Evolutionary conservation across 2,113 vertebrate genomes (phyloP).

Genomic region (Epinephelus moara): DNA sequence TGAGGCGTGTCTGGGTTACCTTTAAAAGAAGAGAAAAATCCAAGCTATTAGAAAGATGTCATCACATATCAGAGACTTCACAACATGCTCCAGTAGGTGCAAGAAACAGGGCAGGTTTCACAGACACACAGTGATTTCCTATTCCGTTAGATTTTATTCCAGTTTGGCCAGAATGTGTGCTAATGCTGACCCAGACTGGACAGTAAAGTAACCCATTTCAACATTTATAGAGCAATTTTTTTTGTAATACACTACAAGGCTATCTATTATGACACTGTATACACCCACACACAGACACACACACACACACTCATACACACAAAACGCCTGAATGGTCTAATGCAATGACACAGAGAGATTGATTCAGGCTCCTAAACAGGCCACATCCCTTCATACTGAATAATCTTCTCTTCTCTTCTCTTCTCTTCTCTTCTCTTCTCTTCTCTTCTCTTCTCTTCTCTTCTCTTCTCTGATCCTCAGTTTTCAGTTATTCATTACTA

Average conservation of each 20-base stretch:
- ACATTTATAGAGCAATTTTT: constrained; percentile 70
- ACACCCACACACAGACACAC: constrained; percentile 19
- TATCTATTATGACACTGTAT: constrained; percentile 68
- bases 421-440: neutral
- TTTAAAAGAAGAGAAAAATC: neutral
- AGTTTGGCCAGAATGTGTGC: constrained; percentile 24
- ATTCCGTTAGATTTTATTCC: neutral
- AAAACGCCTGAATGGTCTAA: constrained; percentile 76
- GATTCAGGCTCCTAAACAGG: constrained; percentile 80
- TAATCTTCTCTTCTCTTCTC: constrained; percentile 55
- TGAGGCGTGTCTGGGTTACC: neutral
- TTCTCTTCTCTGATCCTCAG: neutral
- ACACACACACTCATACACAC: constrained; percentile 45
- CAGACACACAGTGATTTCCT: neutral
- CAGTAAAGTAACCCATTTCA: constrained; percentile 58
- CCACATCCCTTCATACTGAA: constrained; percentile 76
- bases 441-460: neutral
- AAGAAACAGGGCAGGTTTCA: neutral
- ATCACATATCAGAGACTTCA: neutral
- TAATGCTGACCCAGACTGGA: constrained; percentile 27
- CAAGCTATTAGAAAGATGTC: constrained; percentile 21
- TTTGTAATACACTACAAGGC: constrained; percentile 50
- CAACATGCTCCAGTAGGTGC: neutral
- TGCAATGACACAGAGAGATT: constrained; percentile 82
- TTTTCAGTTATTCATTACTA: neutral